Evolutionary conservation across 2,113 vertebrate species (phyloP).

Genomic region (Chaetodon trifascialis): DNA sequence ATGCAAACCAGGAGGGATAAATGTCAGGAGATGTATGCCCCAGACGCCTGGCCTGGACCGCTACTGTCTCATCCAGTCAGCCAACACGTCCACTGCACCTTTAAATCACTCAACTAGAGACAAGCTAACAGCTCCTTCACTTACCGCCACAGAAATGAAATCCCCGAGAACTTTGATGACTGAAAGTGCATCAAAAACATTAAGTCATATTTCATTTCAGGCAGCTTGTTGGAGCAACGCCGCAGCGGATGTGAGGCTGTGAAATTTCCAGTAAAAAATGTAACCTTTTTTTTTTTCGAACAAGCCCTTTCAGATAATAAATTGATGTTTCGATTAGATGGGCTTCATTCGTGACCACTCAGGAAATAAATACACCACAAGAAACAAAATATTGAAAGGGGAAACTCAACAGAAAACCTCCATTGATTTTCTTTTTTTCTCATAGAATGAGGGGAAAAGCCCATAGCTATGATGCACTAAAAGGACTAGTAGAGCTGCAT

Average conservation of each 20-base stretch:
- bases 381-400: conserved; percentile 86
- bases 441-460: conserved; percentile 54
- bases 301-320: conserved; percentile 85
- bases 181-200: conserved; percentile 71
- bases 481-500: conserved; percentile 62
- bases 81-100: conserved; percentile 36
- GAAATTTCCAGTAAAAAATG: conserved; percentile 83
- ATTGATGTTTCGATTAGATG: conserved; percentile 87
- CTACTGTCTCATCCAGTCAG: conserved; percentile 75
- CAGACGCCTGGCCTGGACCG: conserved; percentile 64
- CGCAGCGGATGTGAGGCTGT: conserved; percentile 74
- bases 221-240: conserved; percentile 42
- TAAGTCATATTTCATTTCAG: conserved; percentile 74
- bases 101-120: conserved; percentile 60
- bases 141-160: conserved; percentile 65
- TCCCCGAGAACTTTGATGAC: conserved; percentile 69
- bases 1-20: conserved; percentile 67
- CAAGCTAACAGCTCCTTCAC: conserved; percentile 58
- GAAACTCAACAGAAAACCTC: conserved; percentile 78
- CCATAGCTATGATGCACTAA: conserved; percentile 60
- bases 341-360: conserved; percentile 82
- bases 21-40: conserved; percentile 76
- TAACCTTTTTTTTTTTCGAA: conserved; percentile 54
- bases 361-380: conserved; percentile 86
- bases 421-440: conserved; percentile 80